Evolutionary conservation across 2,888 invertebrate genomes (phyloP).

Genomic region (Electrophaes corylata): DNA sequence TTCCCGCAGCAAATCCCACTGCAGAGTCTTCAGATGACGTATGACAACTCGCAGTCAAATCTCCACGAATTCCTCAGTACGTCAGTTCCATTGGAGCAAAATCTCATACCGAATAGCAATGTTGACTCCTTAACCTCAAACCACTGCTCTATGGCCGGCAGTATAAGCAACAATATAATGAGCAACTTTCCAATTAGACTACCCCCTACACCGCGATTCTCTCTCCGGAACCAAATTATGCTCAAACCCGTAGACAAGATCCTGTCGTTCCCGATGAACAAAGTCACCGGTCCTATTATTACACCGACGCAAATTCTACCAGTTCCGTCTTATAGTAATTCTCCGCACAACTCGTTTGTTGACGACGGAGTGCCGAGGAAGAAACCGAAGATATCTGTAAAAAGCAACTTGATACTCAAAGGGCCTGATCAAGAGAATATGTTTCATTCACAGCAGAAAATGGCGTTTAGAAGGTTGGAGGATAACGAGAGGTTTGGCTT

Average conservation of each 20-base stretch:
- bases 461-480: slow-evolving; percentile 75
- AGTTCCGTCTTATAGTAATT: slow-evolving; percentile 71
- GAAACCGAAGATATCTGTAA: slow-evolving; percentile 81
- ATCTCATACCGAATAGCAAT: slow-evolving; percentile 59
- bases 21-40: slow-evolving; percentile 51
- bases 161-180: slow-evolving; percentile 70
- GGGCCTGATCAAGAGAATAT: slow-evolving; percentile 79
- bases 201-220: slow-evolving; percentile 62
- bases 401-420: slow-evolving; percentile 79
- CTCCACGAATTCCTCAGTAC: slow-evolving; percentile 69
- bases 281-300: slow-evolving; percentile 74
- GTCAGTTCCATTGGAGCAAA: slow-evolving; percentile 65
- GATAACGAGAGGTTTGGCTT: slow-evolving; percentile 74
- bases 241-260: slow-evolving; percentile 72
- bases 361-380: slow-evolving; percentile 75
- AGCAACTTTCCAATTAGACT: slow-evolving; percentile 73
- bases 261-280: slow-evolving; percentile 60
- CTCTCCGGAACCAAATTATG: slow-evolving; percentile 68
- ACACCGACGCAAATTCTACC: slow-evolving; percentile 75
- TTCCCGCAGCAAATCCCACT: slow-evolving; percentile 59
- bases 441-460: slow-evolving; percentile 80
- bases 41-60: slow-evolving; percentile 60
- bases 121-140: slow-evolving; percentile 62
- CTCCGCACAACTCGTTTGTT: slow-evolving; percentile 62
- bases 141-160: slow-evolving; percentile 60